Base-by-base conservation (phyloP, 1,140 invertebrate species). In the Subanguina moxae region DNA sequence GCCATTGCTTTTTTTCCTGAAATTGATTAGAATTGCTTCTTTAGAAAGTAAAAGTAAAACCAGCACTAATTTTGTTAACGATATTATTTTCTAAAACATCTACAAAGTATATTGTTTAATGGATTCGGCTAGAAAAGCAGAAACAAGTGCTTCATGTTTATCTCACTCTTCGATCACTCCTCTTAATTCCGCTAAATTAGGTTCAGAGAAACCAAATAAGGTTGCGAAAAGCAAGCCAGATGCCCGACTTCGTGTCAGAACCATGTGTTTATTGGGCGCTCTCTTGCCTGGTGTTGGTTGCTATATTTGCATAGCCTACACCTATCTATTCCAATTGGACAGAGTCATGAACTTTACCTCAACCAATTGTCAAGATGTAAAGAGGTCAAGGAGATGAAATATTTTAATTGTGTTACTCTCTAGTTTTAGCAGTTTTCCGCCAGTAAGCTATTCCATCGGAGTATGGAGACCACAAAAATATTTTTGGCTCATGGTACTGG, bases 401-500 rank as follows among this genome's bases (percentile, higher is more conserved):
- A 64, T 74, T 66, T 19, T n/a, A 48, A 19, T 13, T 46, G 70
- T 66, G 32, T 48, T 76, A 57, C 38, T 46, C 58, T 75, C 17
- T 9, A 11, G 32, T 73, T 78, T 52, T 62, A 78, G 78, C 58
- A 52, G 67, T 13, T 72, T 79, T 38, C 78, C 78, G n/a, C 78
- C 78, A 21, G 78, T 80, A 5, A 74, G 32, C 27, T 80, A 82
- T 28, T 66, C 68, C 13, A 80, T 80, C 28, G 78, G 78, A 21
- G 75, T 80, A 13, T 80, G 78, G 78, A 59, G 81, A 38, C 78
- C 78, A 17, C 78, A 80, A 64, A 77, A 76, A 57, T 81, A 65
- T 58, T 68, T 80, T 58, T 80, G 78, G 78, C 65, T 80, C 43
- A 52, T 80, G 23, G 67, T 80, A 17, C 58, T 80, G 62, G 68